Percentiles rank a stretch among this genome's conserved stretches.
phyloP scores from a whole-genome alignment of 2,888 invertebrate species.

The Fragum fragum region DNA sequence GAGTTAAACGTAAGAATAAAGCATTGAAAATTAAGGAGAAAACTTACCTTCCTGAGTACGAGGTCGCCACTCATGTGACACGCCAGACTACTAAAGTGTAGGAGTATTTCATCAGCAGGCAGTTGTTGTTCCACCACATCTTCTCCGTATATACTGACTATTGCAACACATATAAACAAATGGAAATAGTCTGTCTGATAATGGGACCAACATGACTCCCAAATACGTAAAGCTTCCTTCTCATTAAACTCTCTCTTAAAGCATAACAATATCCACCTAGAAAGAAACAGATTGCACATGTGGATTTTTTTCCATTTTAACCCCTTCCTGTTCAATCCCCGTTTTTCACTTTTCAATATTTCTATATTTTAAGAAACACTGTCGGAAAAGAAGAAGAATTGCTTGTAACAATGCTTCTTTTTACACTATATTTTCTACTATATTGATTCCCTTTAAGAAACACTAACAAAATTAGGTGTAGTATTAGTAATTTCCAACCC shows the following conservation, averaged over 20 bases:
- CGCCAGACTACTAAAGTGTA: conserved; percentile 97
- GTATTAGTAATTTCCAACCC: too few relatives aligned
- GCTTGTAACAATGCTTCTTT: too few relatives aligned
- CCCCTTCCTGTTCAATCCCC: too few relatives aligned
- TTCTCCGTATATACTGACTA: conserved; percentile 95
- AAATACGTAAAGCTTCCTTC: conserved; percentile 95
- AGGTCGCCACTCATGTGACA: conserved; percentile 99
- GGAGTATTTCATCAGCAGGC: conserved; percentile 96
- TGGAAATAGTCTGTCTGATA: conserved; percentile 98
- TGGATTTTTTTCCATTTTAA: not conserved
- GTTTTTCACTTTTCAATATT: too few relatives aligned
- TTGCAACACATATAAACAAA: conserved; percentile 96
- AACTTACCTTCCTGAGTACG: conserved; percentile 92
- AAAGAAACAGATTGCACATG: not conserved
- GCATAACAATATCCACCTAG: conserved; percentile 95
- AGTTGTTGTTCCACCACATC: conserved; percentile 95
- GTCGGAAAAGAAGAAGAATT: too few relatives aligned
- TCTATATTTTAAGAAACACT: too few relatives aligned
- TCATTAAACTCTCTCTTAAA: conserved; percentile 96
- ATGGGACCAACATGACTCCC: conserved; percentile 99
- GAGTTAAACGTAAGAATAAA: too few relatives aligned
- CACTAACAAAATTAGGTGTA: too few relatives aligned
- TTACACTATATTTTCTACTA: too few relatives aligned
- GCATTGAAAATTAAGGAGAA: too few relatives aligned
- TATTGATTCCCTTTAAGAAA: too few relatives aligned